Evolutionary conservation across 64 coral and sea anemone species (phyloP), one percentile per base, ranked within the genome.

Genomic region (Trachythela sp.): DNA sequence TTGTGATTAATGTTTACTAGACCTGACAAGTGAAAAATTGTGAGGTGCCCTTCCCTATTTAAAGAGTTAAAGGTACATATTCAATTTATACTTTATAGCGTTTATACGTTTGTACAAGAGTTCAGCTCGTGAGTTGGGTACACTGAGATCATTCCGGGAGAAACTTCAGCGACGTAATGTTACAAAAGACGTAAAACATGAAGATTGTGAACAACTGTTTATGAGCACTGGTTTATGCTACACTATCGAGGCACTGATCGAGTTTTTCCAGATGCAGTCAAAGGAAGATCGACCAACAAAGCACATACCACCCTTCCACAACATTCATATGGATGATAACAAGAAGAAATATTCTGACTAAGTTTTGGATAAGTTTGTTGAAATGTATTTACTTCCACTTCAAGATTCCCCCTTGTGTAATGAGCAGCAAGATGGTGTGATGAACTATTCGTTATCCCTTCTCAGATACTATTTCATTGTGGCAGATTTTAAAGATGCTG

Each of bases 141-240:
- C 75, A 80, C 8, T 80, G 27, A 35, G 34, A 36, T 80, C 4
- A 10, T 80, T 80, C 38, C 2, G 75, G 0, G 75, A 80, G 0
- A 37, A 36, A 1, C 75, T 80, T 18, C 30, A 80, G 14, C 8
- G 75, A 80, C 20, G 75, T 34, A 80, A 80, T 80, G 75, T 36
- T 11, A 80, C 75, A 5, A 80, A 36, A 36, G 75, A 80, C 31
- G 34, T 37, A 9, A 80, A 80, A 37, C 75, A 80, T 10, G 88
- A 94, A 70, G 92, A 85, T 36, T 85, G 51, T 72, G 86, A 94
- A 72, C 85, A 94, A 37, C 90, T 94, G 24, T 38, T 94, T 84
- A 9, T 94, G 27, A 88, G 85, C 60, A 31, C 91, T 88, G 86
- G 93, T 35, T 83, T 35, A 36, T 75, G 89, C 40, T 94, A 94